phyloP scores from a whole-genome alignment of 2,888 invertebrate species.

The Scaptomyza flava region DNA sequence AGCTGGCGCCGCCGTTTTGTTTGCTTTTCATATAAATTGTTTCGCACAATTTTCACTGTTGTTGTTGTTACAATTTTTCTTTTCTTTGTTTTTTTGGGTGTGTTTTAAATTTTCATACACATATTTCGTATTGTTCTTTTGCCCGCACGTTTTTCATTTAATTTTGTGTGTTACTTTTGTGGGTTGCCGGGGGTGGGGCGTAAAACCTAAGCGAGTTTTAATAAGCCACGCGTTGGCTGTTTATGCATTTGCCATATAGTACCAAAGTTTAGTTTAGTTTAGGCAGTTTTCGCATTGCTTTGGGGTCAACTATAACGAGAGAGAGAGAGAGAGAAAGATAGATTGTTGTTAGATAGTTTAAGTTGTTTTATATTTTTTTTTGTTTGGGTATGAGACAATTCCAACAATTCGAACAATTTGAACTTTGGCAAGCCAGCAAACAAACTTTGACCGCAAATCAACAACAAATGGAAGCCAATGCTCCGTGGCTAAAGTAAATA shows the following conservation, averaged over 20 bases:
- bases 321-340: not conserved
- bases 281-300: constrained; percentile 14
- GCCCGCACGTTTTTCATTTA: constrained; percentile 62
- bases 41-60: constrained; percentile 56
- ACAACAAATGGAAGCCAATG: constrained; percentile 47
- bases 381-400: constrained; percentile 30
- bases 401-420: constrained; percentile 46
- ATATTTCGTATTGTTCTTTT: constrained; percentile 54
- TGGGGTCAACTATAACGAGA: constrained; percentile 10
- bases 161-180: constrained; percentile 48
- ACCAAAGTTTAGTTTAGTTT: constrained; percentile 16
- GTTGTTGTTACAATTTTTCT: constrained; percentile 21
- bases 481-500: constrained; percentile 44
- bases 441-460: constrained; percentile 54
- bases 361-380: constrained; percentile 8
- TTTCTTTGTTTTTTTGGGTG: constrained; percentile 14
- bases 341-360: constrained; percentile 34
- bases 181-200: constrained; percentile 9
- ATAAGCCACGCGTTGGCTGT: constrained; percentile 44
- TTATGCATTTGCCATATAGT: constrained; percentile 30
- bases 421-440: constrained; percentile 41
- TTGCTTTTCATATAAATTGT: constrained; percentile 68
- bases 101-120: constrained; percentile 55
- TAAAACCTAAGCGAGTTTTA: constrained; percentile 52
- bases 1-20: constrained; percentile 61